Evolutionary conservation across 2,888 invertebrate genomes (phyloP).

Genomic region (Pardosa pseudoannulata): DNA sequence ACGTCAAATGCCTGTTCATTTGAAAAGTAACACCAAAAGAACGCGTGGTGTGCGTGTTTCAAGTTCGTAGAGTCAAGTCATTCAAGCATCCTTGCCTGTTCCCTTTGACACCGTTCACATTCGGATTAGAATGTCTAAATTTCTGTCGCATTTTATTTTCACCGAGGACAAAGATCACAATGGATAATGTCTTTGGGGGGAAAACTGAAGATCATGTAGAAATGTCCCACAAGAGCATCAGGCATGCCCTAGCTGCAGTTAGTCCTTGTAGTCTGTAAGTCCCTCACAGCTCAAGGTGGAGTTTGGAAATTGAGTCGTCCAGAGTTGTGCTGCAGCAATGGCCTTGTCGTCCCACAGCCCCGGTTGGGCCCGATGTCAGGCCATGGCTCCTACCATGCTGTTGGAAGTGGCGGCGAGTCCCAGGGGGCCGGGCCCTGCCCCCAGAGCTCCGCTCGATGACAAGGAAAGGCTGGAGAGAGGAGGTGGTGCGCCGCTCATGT

Average conservation of each 20-base stretch:
- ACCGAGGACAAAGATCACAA: conserved; percentile 13
- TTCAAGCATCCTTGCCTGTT: neutral
- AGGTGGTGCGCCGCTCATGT: conserved; percentile 77
- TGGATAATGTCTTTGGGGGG: neutral
- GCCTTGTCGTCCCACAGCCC: conserved; percentile 65
- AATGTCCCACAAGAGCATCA: neutral
- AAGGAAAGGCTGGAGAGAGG: conserved; percentile 76
- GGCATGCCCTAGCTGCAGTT: neutral
- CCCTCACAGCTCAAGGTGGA: conserved; percentile 39
- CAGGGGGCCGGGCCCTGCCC: conserved; percentile 78
- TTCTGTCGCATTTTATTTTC: neutral
- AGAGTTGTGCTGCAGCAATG: conserved; percentile 54
- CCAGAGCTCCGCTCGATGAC: conserved; percentile 77
- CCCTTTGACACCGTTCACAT: neutral
- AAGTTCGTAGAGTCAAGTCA: neutral
- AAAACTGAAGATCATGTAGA: neutral
- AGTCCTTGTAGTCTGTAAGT: conserved; percentile 55
- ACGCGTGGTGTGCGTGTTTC: conserved; percentile 16
- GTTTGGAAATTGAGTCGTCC: conserved; percentile 63
- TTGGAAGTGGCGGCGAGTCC: conserved; percentile 77
- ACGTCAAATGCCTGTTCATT: neutral
- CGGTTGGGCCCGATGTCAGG: conserved; percentile 74
- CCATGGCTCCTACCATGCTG: conserved; percentile 79
- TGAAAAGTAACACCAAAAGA: conserved; percentile 1
- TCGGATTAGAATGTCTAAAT: neutral